phyloP scores from a whole-genome alignment of 2,888 invertebrate species.

The Hirtodrosophila trivittata region DNA sequence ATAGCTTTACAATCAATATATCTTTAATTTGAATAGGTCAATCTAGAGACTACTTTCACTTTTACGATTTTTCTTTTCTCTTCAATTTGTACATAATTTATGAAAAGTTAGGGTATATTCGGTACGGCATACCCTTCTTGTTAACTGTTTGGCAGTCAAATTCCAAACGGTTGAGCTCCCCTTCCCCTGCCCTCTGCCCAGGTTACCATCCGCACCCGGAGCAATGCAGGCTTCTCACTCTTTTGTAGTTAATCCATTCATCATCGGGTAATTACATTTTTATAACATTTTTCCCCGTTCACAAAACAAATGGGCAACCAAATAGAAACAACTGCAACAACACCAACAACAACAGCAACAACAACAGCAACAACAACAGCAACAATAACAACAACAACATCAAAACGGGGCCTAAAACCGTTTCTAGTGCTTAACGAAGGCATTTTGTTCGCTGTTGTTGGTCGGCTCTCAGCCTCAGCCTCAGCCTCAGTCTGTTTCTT shows the following conservation, averaged over 20 bases:
- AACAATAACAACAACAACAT: conserved; percentile 36
- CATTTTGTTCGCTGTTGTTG: conserved; percentile 73
- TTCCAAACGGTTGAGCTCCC: conserved; percentile 50
- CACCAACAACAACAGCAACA: conserved; percentile 20
- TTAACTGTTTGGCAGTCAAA: conserved; percentile 56
- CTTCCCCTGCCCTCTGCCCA: conserved; percentile 3
- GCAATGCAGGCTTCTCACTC: conserved; percentile 69
- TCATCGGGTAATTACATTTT: conserved; percentile 80
- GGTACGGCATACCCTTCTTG: conserved; percentile 44
- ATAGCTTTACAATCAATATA: no score
- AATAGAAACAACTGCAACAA: conserved; percentile 46
- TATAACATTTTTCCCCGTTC: conserved; percentile 75
- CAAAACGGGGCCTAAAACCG: conserved; percentile 63
- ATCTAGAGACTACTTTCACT: no score
- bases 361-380: conserved; percentile 13
- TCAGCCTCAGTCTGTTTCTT: conserved; percentile 14
- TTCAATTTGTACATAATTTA: no score
- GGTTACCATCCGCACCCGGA: conserved; percentile 60
- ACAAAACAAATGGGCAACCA: conserved; percentile 71
- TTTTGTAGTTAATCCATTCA: conserved; percentile 79
- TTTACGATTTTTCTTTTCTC: no score
- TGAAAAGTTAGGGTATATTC: conserved; percentile 24
- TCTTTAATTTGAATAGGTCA: no score
- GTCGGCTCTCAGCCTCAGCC: conserved; percentile 41
- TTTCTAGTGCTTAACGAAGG: conserved; percentile 75